Evolutionary conservation across 2,888 invertebrate genomes (phyloP).

Genomic region (Eledona agricola): DNA sequence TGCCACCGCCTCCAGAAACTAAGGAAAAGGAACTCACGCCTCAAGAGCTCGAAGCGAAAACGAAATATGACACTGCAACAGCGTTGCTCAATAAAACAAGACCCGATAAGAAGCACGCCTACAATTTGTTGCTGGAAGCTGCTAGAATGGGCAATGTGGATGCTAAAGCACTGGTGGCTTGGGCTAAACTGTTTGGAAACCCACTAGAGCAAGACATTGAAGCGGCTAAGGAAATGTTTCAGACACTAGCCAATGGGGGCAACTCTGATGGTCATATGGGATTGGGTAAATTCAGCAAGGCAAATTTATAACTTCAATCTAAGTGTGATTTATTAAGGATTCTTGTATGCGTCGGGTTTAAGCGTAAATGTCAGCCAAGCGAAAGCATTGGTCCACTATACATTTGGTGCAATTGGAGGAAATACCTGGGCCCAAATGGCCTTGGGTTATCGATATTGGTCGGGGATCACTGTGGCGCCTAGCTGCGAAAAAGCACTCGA

Average conservation of each 20-base stretch:
- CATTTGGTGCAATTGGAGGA: slow-evolving; percentile 89
- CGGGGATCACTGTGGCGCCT: slow-evolving; percentile 86
- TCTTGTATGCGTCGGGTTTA: slow-evolving; percentile 87
- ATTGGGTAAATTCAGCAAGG: slow-evolving; percentile 50
- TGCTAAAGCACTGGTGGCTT: slow-evolving; percentile 86
- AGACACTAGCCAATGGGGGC: slow-evolving; percentile 77
- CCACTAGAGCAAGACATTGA: slow-evolving; percentile 79
- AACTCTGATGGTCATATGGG: slow-evolving; percentile 90
- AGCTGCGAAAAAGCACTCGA: slow-evolving; percentile 93
- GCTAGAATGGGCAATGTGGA: slow-evolving; percentile 82
- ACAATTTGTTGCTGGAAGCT: slow-evolving; percentile 79
- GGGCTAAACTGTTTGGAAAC: slow-evolving; percentile 88
- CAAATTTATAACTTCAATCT: slow-evolving; percentile 1
- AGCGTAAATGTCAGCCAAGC: slow-evolving; percentile 89
- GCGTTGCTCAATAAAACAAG: slow-evolving; percentile 75
- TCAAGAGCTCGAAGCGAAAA: slow-evolving; percentile 77
- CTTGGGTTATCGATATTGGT: slow-evolving; percentile 92
- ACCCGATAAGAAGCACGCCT: slow-evolving; percentile 77
- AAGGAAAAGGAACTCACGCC: slow-evolving; percentile 66
- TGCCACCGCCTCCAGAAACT: slow-evolving; percentile 64
- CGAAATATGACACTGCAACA: slow-evolving; percentile 76
- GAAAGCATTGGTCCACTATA: slow-evolving; percentile 89
- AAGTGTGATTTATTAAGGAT: slow-evolving; percentile 66
- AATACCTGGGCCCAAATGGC: slow-evolving; percentile 97
- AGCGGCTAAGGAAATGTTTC: slow-evolving; percentile 79